phyloP scores from a whole-genome alignment of 2,113 vertebrate genomes.

The Poicephalus gulielmi region DNA sequence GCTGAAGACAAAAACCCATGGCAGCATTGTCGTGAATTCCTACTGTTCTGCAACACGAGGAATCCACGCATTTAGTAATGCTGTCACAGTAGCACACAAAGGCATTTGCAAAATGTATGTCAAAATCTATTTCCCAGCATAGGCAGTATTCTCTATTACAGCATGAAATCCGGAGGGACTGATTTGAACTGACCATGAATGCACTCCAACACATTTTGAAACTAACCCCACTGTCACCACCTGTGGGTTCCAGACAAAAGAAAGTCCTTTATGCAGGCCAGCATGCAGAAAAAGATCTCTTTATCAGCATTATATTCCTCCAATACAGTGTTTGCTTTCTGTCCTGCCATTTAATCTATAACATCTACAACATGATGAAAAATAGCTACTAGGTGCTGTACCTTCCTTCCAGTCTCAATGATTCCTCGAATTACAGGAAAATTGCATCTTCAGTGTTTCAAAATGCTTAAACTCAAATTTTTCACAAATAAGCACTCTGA shows the following conservation, averaged over 20 bases:
- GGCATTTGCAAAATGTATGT: conserved; percentile 2
- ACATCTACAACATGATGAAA: background rate
- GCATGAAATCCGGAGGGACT: background rate
- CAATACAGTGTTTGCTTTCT: background rate
- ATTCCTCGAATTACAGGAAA: background rate
- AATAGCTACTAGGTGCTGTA: background rate
- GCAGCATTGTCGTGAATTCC: background rate
- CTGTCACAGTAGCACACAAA: background rate
- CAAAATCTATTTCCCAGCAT: background rate
- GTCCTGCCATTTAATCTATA: background rate
- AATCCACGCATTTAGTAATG: background rate
- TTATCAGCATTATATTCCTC: background rate
- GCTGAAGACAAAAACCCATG: background rate
- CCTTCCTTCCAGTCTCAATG: background rate
- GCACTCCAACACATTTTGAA: background rate
- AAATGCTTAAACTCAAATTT: background rate
- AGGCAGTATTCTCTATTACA: background rate
- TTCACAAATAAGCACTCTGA: background rate
- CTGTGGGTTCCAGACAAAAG: background rate
- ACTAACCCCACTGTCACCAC: background rate
- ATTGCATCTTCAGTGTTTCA: background rate
- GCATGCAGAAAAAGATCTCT: background rate
- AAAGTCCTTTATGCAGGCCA: background rate
- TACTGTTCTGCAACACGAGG: background rate
- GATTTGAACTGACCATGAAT: conserved; percentile 11